Evolutionary conservation across 2,888 invertebrate genomes (phyloP), one percentile per base, ranked within the genome.

Genomic region (Rotaria sp.): DNA sequence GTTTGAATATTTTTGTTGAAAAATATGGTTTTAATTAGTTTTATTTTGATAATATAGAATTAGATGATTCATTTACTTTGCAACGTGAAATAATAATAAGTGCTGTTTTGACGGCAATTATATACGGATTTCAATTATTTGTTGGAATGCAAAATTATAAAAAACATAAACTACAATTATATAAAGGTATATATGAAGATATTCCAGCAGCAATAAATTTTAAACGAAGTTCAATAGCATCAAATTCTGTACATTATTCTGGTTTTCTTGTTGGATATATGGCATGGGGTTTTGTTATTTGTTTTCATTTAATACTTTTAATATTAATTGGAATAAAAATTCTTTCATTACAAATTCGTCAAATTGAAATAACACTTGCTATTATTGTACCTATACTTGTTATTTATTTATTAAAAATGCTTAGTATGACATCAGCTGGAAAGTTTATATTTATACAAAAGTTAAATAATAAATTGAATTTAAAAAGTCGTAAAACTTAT

Each of bases 91-190:
- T 41, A 10, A 80, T 80, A 41, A 10, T 80, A 1, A 80, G 75
- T 45, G 41, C 26, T 18, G 7, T 45, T 24, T 55, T 85, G 18
- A 85, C 86, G 8, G 38, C 57, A 35, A 30, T 35, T 24, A 30
- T 86, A 26, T 86, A 67, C 59, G 52, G 38, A 35, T 26, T 75
- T 35, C 86, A 86, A 59, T 38, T 86, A 30, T 84, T 85, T 26
- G 11, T 55, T 57, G 86, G 86, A 26, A 85, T 86, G 38, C 55
- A 84, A 45, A 86, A 67, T 84, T 86, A 85, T 48, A 74, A 86
- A 45, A 74, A 24, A 38, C 86, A 86, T 50, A 80, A 85, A 21
- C 48, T 67, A 26, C 75, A 86, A 48, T 85, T 75, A 24, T 85
- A 55, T 38, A 8, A 48, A 26, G 86, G 86, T 48, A 21, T 50